Conservation (phyloP, 1,140 invertebrate genomes). For the Cherax quadricarinatus region DNA sequence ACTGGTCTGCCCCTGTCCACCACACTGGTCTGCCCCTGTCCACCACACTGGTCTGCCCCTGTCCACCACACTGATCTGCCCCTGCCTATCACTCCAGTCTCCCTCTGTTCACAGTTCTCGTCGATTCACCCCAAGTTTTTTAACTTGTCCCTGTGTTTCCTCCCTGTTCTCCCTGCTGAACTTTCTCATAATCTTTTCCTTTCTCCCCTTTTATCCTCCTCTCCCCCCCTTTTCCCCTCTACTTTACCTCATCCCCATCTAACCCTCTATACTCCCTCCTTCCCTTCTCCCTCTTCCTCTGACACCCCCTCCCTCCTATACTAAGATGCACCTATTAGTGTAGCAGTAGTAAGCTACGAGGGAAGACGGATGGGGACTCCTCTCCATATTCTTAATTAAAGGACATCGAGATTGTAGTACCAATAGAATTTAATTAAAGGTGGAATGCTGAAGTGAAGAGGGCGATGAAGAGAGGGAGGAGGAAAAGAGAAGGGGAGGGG, state of each 20-base stretch:
- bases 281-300: too few relatives aligned
- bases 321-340: too few relatives aligned
- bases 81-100: background rate
- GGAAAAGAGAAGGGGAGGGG: background rate
- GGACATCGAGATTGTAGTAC: conserved; percentile 24
- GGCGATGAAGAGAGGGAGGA: background rate
- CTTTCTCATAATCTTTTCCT: background rate
- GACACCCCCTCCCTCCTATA: too few relatives aligned
- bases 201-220: too few relatives aligned
- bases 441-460: conserved; percentile 5
- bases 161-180: background rate
- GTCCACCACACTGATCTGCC: background rate
- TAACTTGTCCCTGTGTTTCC: background rate
- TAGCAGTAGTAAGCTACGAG: too few relatives aligned
- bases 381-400: conserved; percentile 39
- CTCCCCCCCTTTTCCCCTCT: too few relatives aligned
- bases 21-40: too few relatives aligned
- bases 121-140: background rate
- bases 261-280: too few relatives aligned
- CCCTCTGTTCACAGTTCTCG: background rate
- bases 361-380: background rate
- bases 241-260: too few relatives aligned
- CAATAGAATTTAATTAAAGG: conserved; percentile 46
- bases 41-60: background rate
- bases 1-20: too few relatives aligned